A percentile compares a stretch with the other conserved stretches of the same genome.
These are phyloP conservation scores for Coronaproctus castanopsis DNA, from an alignment of 2,888 invertebrate species.

Conservation along the genomic window DNA sequence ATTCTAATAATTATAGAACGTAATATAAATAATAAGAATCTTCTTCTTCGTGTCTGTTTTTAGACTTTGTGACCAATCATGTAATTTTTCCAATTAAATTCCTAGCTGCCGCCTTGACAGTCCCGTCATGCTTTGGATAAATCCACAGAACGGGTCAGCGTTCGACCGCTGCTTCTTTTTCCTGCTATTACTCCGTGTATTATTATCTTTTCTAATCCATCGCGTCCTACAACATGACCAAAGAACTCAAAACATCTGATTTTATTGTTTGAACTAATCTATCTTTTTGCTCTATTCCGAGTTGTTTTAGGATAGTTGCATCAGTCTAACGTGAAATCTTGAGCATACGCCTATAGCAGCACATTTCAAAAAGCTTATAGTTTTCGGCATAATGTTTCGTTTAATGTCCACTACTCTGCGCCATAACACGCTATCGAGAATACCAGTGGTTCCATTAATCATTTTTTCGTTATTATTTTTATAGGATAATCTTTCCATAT, in stretches of 20 bases:
- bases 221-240: background rate
- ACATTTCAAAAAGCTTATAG: background rate
- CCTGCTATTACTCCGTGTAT: background rate
- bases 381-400: background rate
- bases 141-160: background rate
- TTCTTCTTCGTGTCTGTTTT: background rate
- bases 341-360: background rate
- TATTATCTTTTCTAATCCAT: background rate
- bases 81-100: background rate
- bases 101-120: background rate
- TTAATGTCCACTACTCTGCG: background rate
- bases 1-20: no score
- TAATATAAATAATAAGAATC: background rate
- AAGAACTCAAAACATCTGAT: background rate
- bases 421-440: background rate
- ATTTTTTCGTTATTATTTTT: no score
- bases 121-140: background rate
- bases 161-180: background rate
- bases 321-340: background rate
- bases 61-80: background rate
- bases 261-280: background rate
- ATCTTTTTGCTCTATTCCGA: background rate
- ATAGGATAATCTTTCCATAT: background rate
- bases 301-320: background rate
- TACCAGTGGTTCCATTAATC: background rate